Base-by-base conservation (phyloP, 2,888 invertebrate species). In the Catocala nupta region DNA sequence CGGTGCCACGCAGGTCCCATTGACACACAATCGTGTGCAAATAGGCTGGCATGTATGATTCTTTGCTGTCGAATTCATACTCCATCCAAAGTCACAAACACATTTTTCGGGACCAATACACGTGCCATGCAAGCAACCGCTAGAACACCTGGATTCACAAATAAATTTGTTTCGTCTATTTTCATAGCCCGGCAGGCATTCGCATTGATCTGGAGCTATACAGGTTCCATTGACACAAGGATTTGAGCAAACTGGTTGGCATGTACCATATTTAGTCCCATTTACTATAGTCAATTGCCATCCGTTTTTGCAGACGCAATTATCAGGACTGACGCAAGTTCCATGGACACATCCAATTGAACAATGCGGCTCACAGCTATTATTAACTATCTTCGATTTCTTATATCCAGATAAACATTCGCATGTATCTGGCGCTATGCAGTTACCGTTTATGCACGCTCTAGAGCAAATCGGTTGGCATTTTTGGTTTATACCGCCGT, bases 1-100 rank as follows among this genome's bases (percentile, higher is more conserved):
- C 8, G 85, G 84, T 1, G 60, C 47, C 47, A 16, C 53, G 11
- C 76, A 77, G n/a, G 39, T 51, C 6, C 59, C 39, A 10, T 59
- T 59, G 9, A 16, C 6, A 25, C 58, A 59, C 16, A 36, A 5
- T 36, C 5, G n/a, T 16, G 52, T 44, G 12, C 59, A 59, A 39
- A 45, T 8, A 5, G 59, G 52, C 16, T 33, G 44, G 34, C 59
- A 59, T 10, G 25, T 53, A 9, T n/a, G 13, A 16, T n/a, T n/a
- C 3, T 52, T 53, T 4, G 8, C 5, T n/a, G 12, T 45, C 5
- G 7, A 8, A 16, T 36, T 39, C 51, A 51, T 25, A 7, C 36
- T 36, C 51, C 51, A 59, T 16, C 53, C 42, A 9, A 36, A 13
- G 25, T 53, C 39, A 16, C 59, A 59, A 10, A 25, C 11, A n/a